phyloP scores from a whole-genome alignment of 2,113 vertebrate genomes.

The Microtus richardsoni region DNA sequence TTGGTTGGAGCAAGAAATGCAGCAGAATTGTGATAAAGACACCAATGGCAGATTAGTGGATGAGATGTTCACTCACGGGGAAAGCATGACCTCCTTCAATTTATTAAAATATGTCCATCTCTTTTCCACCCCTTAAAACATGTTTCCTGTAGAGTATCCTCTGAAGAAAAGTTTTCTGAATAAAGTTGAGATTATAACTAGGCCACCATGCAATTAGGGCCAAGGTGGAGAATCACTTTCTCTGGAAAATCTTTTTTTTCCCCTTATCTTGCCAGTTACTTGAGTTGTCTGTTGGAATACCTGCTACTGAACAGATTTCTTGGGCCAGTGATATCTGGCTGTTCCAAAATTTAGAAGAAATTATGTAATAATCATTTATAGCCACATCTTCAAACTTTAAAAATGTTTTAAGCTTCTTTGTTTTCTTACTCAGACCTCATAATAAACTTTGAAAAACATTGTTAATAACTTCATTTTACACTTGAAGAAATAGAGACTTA shows the following conservation, averaged over 20 bases:
- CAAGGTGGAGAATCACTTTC: neutral
- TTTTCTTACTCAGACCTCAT: neutral
- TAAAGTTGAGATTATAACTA: neutral
- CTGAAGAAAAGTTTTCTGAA: neutral
- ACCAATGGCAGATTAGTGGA: neutral
- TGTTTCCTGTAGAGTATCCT: neutral
- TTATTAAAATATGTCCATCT: neutral
- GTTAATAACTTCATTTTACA: neutral
- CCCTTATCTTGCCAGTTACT: neutral
- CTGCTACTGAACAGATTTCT: neutral
- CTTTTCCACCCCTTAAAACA: neutral
- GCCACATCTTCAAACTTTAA: neutral
- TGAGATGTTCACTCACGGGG: neutral
- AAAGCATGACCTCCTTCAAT: neutral
- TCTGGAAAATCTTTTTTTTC: neutral
- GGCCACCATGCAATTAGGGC: neutral
- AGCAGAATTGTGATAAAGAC: neutral
- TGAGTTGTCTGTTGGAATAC: neutral
- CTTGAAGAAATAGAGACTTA: neutral
- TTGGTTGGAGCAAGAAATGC: slow-evolving; percentile 4
- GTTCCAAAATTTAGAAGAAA: neutral
- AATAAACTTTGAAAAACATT: neutral
- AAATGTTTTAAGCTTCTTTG: neutral
- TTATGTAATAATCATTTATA: neutral
- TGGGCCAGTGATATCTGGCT: neutral